Evolutionary conservation across 1,140 invertebrate species (phyloP).

Genomic region (Probaryconus sp.): DNA sequence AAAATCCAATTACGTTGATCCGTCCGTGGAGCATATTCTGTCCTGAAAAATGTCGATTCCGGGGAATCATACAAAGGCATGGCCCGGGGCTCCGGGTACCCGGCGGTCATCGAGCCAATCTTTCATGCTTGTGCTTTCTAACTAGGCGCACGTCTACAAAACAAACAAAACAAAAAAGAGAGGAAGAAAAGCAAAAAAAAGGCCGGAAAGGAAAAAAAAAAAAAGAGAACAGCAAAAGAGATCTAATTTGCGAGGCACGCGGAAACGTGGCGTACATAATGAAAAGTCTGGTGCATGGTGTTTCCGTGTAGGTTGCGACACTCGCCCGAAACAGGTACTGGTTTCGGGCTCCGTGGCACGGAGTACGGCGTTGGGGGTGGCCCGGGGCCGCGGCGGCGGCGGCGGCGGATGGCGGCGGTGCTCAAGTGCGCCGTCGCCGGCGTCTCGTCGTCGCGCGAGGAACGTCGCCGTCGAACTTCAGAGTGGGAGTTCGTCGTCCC

Average conservation of each 20-base stretch:
- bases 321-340: conserved; percentile 37
- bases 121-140: too few relatives aligned
- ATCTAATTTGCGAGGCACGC: conserved; percentile 33
- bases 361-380: conserved; percentile 37
- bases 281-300: conserved; percentile 32
- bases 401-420: conserved; percentile 3
- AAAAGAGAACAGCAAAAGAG: conserved; percentile 23
- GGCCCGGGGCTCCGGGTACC: too few relatives aligned
- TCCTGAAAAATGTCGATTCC: too few relatives aligned
- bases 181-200: too few relatives aligned
- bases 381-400: conserved; percentile 32
- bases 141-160: too few relatives aligned
- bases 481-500: conserved; percentile 57
- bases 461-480: conserved; percentile 47
- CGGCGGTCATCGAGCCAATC: too few relatives aligned
- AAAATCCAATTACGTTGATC: too few relatives aligned
- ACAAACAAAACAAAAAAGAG: too few relatives aligned
- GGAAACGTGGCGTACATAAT: conserved; percentile 45
- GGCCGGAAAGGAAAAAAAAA: background rate
- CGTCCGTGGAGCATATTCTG: too few relatives aligned
- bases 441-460: conserved; percentile 57
- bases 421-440: conserved; percentile 52
- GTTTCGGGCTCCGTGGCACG: conserved; percentile 37
- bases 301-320: conserved; percentile 40
- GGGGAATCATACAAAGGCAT: too few relatives aligned